Conservation (phyloP, 2,797 vertebrate genomes). For the Sebastes oblongus region DNA sequence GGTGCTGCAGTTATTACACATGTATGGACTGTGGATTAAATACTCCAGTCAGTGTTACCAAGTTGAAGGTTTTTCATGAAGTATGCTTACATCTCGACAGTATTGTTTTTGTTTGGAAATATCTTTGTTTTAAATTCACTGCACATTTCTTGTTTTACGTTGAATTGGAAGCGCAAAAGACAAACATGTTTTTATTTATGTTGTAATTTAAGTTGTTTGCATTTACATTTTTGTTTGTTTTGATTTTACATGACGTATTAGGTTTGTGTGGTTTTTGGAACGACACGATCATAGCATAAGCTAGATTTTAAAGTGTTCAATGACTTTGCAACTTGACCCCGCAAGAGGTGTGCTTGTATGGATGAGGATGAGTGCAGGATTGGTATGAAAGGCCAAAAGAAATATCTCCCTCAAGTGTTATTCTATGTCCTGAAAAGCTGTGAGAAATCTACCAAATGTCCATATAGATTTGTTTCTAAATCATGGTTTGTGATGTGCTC, state of each 20-base stretch:
- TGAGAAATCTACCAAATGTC: slow-evolving; percentile 81
- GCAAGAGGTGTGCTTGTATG: slow-evolving; percentile 36
- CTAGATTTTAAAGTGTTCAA: slow-evolving; percentile 53
- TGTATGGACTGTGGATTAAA: slow-evolving; percentile 31
- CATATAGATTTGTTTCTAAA: slow-evolving; percentile 70
- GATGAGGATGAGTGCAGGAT: slow-evolving; percentile 40
- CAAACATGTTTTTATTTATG: slow-evolving; percentile 70
- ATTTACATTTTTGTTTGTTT: slow-evolving; percentile 40
- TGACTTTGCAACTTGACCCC: slow-evolving; percentile 44
- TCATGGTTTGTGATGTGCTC: slow-evolving; percentile 63
- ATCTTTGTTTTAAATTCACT: slow-evolving; percentile 33
- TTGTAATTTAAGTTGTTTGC: slow-evolving; percentile 66
- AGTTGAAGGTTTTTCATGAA: slow-evolving; percentile 28
- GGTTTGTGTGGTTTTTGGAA: slow-evolving; percentile 51
- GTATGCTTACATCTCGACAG: slow-evolving; percentile 21
- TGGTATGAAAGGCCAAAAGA: slow-evolving; percentile 20
- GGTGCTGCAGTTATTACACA: slow-evolving; percentile 43
- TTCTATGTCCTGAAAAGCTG: slow-evolving; percentile 77
- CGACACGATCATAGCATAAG: slow-evolving; percentile 42
- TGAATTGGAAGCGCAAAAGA: slow-evolving; percentile 35
- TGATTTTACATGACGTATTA: slow-evolving; percentile 30
- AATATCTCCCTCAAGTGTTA: slow-evolving; percentile 66
- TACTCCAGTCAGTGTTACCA: slow-evolving; percentile 30
- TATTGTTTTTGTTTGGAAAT: slow-evolving; percentile 47
- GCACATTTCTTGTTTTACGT: slow-evolving; percentile 60